A percentile compares a stretch with the other conserved stretches of the same genome.
Evolutionary conservation across 2,888 invertebrate genomes (phyloP).

Genomic region (Microctonus aethiopoides): DNA sequence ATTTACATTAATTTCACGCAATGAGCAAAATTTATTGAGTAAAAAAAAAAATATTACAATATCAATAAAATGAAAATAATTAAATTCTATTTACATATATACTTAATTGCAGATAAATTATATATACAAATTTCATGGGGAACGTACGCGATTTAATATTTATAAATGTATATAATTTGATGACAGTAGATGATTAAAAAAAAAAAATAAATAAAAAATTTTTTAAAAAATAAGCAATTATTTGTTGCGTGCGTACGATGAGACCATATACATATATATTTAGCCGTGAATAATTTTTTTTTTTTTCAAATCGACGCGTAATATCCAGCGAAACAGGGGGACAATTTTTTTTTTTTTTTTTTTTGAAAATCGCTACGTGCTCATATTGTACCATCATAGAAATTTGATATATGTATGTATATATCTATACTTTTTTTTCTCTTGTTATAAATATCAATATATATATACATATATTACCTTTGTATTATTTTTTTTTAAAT

Average conservation of each 20-base stretch:
- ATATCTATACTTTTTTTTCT: no score
- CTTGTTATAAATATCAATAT: no score
- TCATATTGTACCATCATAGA: constrained; percentile 33
- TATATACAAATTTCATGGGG: constrained; percentile 3
- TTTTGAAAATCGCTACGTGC: constrained; percentile 42
- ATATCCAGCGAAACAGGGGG: constrained; percentile 24
- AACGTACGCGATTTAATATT: constrained; percentile 4
- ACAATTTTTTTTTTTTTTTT: constrained; percentile 36
- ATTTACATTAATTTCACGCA: no score
- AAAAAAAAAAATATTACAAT: no score
- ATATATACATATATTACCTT: constrained; percentile 24
- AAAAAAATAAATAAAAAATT: not conserved
- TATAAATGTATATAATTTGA: constrained; percentile 5
- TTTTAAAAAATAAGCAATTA: not conserved
- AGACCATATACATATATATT: constrained; percentile 9
- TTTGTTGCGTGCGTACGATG: constrained; percentile 23
- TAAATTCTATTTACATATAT: not conserved
- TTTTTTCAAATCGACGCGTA: constrained; percentile 19
- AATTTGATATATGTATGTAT: constrained; percentile 36
- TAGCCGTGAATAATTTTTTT: constrained; percentile 12
- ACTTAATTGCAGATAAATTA: not conserved
- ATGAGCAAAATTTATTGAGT: no score
- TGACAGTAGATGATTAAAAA: not conserved
- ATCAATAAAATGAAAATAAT: not conserved
- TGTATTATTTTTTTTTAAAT: constrained; percentile 22